These are phyloP conservation scores for Girardia tigrina DNA, from an alignment of 2,888 invertebrate species.

Conservation along the genomic window DNA sequence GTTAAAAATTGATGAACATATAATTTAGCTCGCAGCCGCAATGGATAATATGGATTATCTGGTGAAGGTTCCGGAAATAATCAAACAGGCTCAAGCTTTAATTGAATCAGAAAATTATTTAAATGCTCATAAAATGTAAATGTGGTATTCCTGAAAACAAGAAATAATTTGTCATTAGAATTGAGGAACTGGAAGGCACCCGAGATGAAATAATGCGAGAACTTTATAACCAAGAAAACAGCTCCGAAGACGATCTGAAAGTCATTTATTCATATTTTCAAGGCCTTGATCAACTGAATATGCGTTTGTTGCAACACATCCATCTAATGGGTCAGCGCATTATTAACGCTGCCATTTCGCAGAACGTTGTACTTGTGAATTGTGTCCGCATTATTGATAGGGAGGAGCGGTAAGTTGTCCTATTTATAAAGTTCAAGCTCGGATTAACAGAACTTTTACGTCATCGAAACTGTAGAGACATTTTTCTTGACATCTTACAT, in stretches of 20 bases:
- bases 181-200: slow-evolving; percentile 34
- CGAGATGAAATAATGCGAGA: slow-evolving; percentile 34
- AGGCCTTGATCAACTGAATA: slow-evolving; percentile 27
- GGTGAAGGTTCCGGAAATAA: slow-evolving; percentile 32
- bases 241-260: neutral
- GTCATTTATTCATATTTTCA: slow-evolving; percentile 26
- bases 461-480: no score
- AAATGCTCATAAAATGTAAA: slow-evolving; percentile 34
- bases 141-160: no score
- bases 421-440: neutral
- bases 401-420: slow-evolving; percentile 26
- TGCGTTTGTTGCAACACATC: slow-evolving; percentile 20
- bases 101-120: slow-evolving; percentile 30
- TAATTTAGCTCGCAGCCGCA: slow-evolving; percentile 28
- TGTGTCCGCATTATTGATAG: slow-evolving; percentile 32
- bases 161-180: slow-evolving; percentile 28
- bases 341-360: slow-evolving; percentile 29
- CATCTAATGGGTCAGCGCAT: neutral
- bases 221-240: neutral
- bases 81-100: neutral
- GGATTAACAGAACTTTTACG: no score
- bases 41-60: slow-evolving; percentile 34
- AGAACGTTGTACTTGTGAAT: slow-evolving; percentile 29
- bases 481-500: no score
- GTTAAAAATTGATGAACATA: no score